These are phyloP conservation scores for Melozone crissalis DNA, from an alignment of 2,113 vertebrate species.

Conservation along the genomic window DNA sequence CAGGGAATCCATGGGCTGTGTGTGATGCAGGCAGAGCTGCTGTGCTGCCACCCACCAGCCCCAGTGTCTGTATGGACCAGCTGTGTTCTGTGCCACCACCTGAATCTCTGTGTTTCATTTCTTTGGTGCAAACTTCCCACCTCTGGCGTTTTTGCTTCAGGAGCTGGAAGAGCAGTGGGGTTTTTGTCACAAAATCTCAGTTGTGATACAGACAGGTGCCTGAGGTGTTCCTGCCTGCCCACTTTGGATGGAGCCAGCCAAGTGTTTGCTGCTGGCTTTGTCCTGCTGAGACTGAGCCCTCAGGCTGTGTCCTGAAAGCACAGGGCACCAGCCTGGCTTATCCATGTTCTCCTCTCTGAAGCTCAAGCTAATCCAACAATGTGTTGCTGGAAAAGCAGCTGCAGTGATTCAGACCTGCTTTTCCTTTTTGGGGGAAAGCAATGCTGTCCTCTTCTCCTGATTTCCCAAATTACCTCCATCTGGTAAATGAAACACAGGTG, in stretches of 20 bases:
- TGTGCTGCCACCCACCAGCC: background rate
- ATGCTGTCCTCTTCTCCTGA: background rate
- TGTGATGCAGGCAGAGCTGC: background rate
- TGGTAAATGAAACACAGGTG: background rate
- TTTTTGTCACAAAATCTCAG: background rate
- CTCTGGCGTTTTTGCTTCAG: background rate
- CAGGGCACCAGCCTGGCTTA: background rate
- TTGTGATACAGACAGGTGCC: background rate
- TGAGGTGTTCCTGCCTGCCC: background rate
- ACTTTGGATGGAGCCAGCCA: background rate
- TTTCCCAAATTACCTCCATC: background rate
- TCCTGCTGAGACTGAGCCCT: background rate
- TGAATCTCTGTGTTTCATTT: background rate
- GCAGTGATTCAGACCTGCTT: background rate
- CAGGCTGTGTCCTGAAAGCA: background rate
- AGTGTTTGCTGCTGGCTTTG: background rate
- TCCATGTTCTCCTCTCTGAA: background rate
- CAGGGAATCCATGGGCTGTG: background rate
- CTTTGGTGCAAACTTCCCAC: background rate
- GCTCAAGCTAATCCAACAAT: background rate
- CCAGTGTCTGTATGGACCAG: background rate
- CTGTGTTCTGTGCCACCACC: background rate
- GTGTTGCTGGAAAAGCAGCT: background rate
- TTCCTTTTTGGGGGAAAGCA: background rate
- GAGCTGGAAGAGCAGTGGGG: background rate